Evolutionary conservation across 30 jellyfish, hydroid and myxozoan species (phyloP), one percentile per base, ranked within the genome.

Genomic region (Sanderia malayensis): DNA sequence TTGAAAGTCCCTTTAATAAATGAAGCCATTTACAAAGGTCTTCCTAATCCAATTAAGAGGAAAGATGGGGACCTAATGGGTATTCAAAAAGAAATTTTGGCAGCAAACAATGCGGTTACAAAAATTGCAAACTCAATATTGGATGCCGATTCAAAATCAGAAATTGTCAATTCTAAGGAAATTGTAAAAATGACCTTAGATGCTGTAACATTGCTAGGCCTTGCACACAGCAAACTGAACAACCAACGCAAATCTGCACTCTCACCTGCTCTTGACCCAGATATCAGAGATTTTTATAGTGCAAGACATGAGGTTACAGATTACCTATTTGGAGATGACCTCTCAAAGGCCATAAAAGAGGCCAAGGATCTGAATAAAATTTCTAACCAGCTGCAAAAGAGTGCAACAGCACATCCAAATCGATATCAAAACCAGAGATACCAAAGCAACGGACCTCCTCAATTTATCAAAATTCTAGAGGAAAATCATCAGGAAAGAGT

Each of bases 271-370:
- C 77, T 59, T 23, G 60, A 33, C 18, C 57, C 70, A 18, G 58
- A 61, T 4, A 28, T 74, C 47, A 74, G 46, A 31, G 75, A 58
- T 59, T 31, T 73, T 15, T 73, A 77, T 60, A 57, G 67, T 23
- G 29, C 76, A 13, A 26, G 75, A 11, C 77, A 74, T 30, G 41
- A 21, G 30, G 58, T 74, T 70, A 44, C 77, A 31, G 23, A 32
- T 23, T 60, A 59, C 26, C 57, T 74, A 2, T 74, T 74, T 74
- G 77, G 87, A 63, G 85, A 55, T 23, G 64, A 55, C 31, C 85
- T 55, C 32, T 21, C 65, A 17, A 52, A 73, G 41, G 34, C 60
- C 46, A 33, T 46, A 3, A 32, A 57, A 26, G 74, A 55, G 7
- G 74, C 65, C 46, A 52, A 73, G 47, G 74, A 31, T 27, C 37